These are phyloP conservation scores for Nixonia krombeini DNA, from an alignment of 1,140 invertebrate genomes.

Conservation along the genomic window DNA sequence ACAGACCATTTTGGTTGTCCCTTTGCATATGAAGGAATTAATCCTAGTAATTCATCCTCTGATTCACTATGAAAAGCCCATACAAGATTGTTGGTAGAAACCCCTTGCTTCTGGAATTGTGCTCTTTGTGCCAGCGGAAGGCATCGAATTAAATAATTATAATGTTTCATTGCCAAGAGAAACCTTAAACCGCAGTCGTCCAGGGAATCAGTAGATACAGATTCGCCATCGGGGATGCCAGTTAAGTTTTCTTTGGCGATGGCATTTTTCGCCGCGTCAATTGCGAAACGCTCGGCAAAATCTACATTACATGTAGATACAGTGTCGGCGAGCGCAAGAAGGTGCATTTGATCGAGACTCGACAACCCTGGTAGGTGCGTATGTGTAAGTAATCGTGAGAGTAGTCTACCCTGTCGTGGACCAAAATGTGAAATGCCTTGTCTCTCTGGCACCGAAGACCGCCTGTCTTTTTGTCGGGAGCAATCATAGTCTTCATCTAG, in stretches of 20 bases:
- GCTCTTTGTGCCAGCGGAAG: slow-evolving; percentile 90
- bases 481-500: slow-evolving; percentile 78
- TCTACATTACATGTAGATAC: slow-evolving; percentile 94
- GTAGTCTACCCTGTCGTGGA: slow-evolving; percentile 82
- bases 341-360: slow-evolving; percentile 99
- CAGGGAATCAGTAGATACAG: slow-evolving; percentile 83
- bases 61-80: slow-evolving; percentile 99
- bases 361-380: slow-evolving; percentile 97
- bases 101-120: slow-evolving; percentile 89
- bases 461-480: slow-evolving; percentile 75
- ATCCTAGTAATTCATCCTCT: slow-evolving; percentile 92
- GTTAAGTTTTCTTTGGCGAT: slow-evolving; percentile 80
- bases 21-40: slow-evolving; percentile 91
- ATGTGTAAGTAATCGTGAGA: slow-evolving; percentile 93
- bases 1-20: slow-evolving; percentile 91
- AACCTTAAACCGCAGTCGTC: slow-evolving; percentile 98
- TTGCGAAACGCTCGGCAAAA: slow-evolving; percentile 86
- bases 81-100: slow-evolving; percentile 93
- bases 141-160: slow-evolving; percentile 92
- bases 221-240: slow-evolving; percentile 76
- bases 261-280: slow-evolving; percentile 81
- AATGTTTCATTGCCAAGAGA: slow-evolving; percentile 97
- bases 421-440: slow-evolving; percentile 86
- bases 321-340: slow-evolving; percentile 96
- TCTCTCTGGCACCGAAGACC: slow-evolving; percentile 78